A percentile compares a stretch with the other conserved stretches of the same genome.
Conservation (phyloP, 2,113 vertebrate species). For the Osmerus mordax region DNA sequence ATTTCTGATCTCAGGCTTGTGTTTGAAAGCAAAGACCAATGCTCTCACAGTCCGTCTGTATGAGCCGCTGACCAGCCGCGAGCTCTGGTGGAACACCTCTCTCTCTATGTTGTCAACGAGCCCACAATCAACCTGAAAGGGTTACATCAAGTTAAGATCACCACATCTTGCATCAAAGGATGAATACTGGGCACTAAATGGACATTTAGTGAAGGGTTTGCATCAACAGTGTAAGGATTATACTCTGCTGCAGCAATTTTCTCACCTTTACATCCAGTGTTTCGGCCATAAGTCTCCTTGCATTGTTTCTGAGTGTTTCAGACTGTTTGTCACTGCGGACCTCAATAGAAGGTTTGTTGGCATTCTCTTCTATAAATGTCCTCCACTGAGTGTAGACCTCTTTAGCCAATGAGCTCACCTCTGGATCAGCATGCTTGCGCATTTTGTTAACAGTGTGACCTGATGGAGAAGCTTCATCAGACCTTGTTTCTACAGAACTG, state of each 20-base stretch:
- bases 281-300: constrained; percentile 81
- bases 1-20: constrained; percentile 76
- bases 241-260: not conserved
- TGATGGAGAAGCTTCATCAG: constrained; percentile 41
- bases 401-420: constrained; percentile 78
- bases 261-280: constrained; percentile 84
- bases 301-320: constrained; percentile 82
- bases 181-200: too few species aligned
- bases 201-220: not conserved
- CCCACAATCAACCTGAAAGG: constrained; percentile 79
- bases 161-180: not conserved
- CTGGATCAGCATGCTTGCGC: constrained; percentile 78
- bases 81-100: constrained; percentile 90
- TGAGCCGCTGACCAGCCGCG: constrained; percentile 80
- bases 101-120: constrained; percentile 93
- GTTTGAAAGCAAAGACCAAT: constrained; percentile 92
- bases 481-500: not conserved
- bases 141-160: not conserved
- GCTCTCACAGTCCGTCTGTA: constrained; percentile 86
- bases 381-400: constrained; percentile 82
- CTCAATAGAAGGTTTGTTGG: constrained; percentile 84
- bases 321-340: constrained; percentile 85
- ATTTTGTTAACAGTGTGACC: constrained; percentile 85
- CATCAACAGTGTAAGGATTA: not conserved
- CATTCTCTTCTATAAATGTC: constrained; percentile 81